Evolutionary conservation across 23 tunicate species (phyloP), one percentile per base, ranked within the genome.

Genomic region (Phallusia fumigata): DNA sequence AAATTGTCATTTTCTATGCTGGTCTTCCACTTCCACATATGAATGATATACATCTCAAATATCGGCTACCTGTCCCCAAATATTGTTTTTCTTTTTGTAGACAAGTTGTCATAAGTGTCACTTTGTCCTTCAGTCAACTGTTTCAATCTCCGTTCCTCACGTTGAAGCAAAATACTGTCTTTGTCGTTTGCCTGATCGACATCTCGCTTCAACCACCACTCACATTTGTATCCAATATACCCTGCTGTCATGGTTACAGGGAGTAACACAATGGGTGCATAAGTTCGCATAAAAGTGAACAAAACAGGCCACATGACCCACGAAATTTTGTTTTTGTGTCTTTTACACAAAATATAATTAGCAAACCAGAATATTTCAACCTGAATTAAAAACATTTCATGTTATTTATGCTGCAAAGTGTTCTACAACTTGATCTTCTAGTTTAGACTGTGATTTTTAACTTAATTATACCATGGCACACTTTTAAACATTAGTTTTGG

Each of bases 111-210:
- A 58, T 1, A 58, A 58, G 26, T 24, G 1, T 58, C 28, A 24
- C 3, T 24, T 21, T 58, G 15, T 22, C 28, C 69, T 36, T 65
- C 28, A 0, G 32, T 35, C 12, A 85, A 11, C 86, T 91, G 79
- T 76, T 87, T 35, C 53, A 92, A 65, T 30, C 73, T 53, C 45
- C 97, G 74, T 82, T 92, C 88, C 31, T 87, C 83, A 18, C 97
- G 80, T 64, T 76, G 79, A 76, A 69, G 44, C 19, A 64, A 65
- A 53, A 92, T 53, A 45, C 97, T 87, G 65, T 65, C 87, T 44
- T 80, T 79, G 35, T 92, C 97, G 2, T 87, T 81, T 32, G 97
- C 97, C 80, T 92, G 97, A 65, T 92, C 97, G 33, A 81, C 84
- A 13, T 52, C 92, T 79, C 79, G 74, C 30, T 85, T 87, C 47